Evolutionary conservation across 1,140 invertebrate genomes (phyloP).

Genomic region (Epicauta chinensis): DNA sequence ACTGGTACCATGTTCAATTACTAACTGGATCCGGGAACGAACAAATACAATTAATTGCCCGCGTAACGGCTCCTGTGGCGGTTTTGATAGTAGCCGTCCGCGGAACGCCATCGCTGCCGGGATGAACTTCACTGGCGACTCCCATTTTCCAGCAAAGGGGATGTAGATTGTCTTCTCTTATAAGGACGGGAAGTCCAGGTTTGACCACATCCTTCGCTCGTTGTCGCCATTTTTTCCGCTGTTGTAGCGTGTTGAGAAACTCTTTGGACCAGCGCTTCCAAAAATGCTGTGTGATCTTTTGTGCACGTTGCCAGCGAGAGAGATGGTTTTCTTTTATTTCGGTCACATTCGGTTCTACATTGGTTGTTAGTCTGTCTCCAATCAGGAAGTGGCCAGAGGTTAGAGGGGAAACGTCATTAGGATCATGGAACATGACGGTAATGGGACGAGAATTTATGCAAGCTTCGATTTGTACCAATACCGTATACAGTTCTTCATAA

Average conservation of each 20-base stretch:
- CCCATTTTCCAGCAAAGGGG: slow-evolving; percentile 39
- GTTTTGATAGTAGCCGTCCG: slow-evolving; percentile 37
- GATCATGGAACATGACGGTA: slow-evolving; percentile 22
- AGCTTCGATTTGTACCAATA: slow-evolving; percentile 28
- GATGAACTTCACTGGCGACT: slow-evolving; percentile 34
- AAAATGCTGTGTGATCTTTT: slow-evolving; percentile 26
- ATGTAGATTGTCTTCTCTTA: slow-evolving; percentile 35
- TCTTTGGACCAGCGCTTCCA: slow-evolving; percentile 35
- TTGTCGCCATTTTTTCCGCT: slow-evolving; percentile 29
- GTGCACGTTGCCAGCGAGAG: slow-evolving; percentile 24
- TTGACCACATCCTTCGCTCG: not conserved
- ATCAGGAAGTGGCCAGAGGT: slow-evolving; percentile 41
- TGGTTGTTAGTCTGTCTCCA: slow-evolving; percentile 25
- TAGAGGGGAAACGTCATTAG: slow-evolving; percentile 24
- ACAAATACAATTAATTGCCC: no score
- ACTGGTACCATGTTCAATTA: no score
- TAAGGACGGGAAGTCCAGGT: slow-evolving; percentile 29
- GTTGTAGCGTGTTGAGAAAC: slow-evolving; percentile 33
- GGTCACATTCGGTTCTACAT: slow-evolving; percentile 15
- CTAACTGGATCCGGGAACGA: no score
- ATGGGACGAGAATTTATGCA: slow-evolving; percentile 35
- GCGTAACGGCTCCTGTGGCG: not conserved
- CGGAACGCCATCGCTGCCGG: slow-evolving; percentile 36
- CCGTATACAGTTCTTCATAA: slow-evolving; percentile 30
- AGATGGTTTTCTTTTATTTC: slow-evolving; percentile 21